Percentiles rank a stretch among this genome's conserved stretches.
Evolutionary conservation across 1,140 invertebrate genomes (phyloP).

Genomic region (Pogonomyrmex californicus): DNA sequence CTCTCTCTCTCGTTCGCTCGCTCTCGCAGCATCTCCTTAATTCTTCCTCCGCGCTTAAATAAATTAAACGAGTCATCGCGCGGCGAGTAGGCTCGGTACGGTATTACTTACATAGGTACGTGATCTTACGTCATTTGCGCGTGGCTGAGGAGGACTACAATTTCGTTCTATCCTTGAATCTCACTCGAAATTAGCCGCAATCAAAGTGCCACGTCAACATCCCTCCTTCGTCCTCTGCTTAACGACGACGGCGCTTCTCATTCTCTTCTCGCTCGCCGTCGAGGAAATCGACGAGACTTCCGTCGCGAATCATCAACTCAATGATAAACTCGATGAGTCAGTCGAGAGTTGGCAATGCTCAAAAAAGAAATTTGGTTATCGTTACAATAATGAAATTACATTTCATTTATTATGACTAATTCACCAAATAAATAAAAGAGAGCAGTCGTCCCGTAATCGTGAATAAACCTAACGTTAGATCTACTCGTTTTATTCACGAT

Average conservation of each 20-base stretch:
- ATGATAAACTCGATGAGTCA: slow-evolving; percentile 29
- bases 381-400: neutral
- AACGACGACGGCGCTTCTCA: slow-evolving; percentile 6
- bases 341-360: neutral
- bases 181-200: slow-evolving; percentile 73
- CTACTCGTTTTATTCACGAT: neutral
- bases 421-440: neutral
- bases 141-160: slow-evolving; percentile 42
- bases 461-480: neutral
- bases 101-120: slow-evolving; percentile 72
- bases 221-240: slow-evolving; percentile 6
- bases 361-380: neutral
- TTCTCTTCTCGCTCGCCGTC: slow-evolving; percentile 28
- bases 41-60: slow-evolving; percentile 69
- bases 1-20: no score
- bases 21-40: slow-evolving; percentile 62
- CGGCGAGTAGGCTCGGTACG: slow-evolving; percentile 60
- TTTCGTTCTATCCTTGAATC: slow-evolving; percentile 76
- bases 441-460: neutral
- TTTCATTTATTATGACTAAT: neutral
- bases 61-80: slow-evolving; percentile 72
- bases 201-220: slow-evolving; percentile 79
- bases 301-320: slow-evolving; percentile 23
- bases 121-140: slow-evolving; percentile 70
- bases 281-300: slow-evolving; percentile 65